Conservation (phyloP, 2,113 vertebrate genomes). For the Vidua macroura region DNA sequence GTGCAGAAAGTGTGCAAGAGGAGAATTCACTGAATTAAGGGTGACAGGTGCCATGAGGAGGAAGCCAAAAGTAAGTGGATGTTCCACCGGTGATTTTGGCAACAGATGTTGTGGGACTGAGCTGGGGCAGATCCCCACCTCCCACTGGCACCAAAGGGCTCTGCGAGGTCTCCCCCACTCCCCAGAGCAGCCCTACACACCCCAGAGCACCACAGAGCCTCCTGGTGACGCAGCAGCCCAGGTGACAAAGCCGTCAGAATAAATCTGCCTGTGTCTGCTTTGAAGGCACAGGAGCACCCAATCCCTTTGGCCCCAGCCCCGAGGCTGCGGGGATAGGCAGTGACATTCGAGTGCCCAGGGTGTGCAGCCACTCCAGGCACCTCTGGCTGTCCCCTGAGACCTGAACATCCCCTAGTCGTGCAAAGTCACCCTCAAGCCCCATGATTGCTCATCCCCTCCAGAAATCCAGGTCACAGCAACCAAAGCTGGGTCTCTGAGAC, state of each 20-base stretch:
- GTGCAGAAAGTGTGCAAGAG: not conserved
- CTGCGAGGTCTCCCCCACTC: not conserved
- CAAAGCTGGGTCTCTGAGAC: not conserved
- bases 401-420: fast-evolving
- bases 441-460: fast-evolving
- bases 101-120: not conserved
- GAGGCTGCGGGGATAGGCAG: not conserved
- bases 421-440: not conserved
- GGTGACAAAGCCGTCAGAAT: not conserved
- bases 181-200: not conserved
- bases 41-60: fast-evolving
- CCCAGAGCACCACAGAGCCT: not conserved
- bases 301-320: not conserved
- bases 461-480: not conserved
- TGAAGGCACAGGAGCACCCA: not conserved
- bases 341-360: not conserved
- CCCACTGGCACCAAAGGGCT: not conserved
- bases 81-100: not conserved
- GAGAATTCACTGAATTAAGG: not conserved
- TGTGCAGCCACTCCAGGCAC: not conserved
- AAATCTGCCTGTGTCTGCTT: not conserved
- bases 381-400: fast-evolving
- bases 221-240: not conserved
- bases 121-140: not conserved
- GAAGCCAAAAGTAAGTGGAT: fast-evolving